A percentile compares a stretch with the other conserved stretches of the same genome.
Evolutionary conservation across 2,797 vertebrate genomes (phyloP).

Genomic region (Helicolenus hilgendorfi): DNA sequence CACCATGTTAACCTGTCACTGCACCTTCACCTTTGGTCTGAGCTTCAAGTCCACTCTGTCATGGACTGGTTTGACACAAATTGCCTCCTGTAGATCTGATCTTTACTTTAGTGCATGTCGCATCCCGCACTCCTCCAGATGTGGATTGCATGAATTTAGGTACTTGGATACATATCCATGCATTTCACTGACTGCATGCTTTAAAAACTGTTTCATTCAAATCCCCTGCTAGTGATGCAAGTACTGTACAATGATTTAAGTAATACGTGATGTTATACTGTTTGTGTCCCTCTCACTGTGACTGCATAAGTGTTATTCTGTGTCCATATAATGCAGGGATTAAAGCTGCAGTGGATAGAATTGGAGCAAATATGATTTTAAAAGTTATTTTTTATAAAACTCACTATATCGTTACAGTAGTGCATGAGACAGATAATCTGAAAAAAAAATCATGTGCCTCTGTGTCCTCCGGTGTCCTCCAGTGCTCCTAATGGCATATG

Average conservation of each 20-base stretch:
- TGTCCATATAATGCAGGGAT: slow-evolving; percentile 34
- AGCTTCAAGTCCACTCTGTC: slow-evolving; percentile 37
- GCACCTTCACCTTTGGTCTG: slow-evolving; percentile 36
- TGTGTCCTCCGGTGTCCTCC: too few species aligned
- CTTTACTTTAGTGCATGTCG: slow-evolving; percentile 30
- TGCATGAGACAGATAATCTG: background rate
- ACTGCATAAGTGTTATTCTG: slow-evolving; percentile 47
- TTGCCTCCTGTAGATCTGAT: slow-evolving; percentile 24
- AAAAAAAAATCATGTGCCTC: too few species aligned
- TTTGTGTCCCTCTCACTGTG: slow-evolving; percentile 37
- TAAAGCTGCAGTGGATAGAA: background rate
- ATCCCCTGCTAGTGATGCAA: slow-evolving; percentile 49
- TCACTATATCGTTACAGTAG: background rate
- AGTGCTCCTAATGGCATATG: too few species aligned
- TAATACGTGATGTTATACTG: slow-evolving; percentile 51
- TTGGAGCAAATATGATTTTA: background rate
- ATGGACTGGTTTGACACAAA: slow-evolving; percentile 41
- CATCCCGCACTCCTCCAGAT: slow-evolving; percentile 15
- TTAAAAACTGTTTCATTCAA: slow-evolving; percentile 47
- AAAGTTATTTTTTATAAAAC: background rate
- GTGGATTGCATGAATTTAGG: slow-evolving; percentile 31
- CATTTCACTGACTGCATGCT: slow-evolving; percentile 34
- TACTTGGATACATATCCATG: background rate
- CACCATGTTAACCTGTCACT: slow-evolving; percentile 30
- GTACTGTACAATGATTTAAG: slow-evolving; percentile 32